Percentiles rank a stretch among this genome's conserved stretches.
phyloP scores from a whole-genome alignment of 1,140 invertebrate species.

The Drosophila ironensis region DNA sequence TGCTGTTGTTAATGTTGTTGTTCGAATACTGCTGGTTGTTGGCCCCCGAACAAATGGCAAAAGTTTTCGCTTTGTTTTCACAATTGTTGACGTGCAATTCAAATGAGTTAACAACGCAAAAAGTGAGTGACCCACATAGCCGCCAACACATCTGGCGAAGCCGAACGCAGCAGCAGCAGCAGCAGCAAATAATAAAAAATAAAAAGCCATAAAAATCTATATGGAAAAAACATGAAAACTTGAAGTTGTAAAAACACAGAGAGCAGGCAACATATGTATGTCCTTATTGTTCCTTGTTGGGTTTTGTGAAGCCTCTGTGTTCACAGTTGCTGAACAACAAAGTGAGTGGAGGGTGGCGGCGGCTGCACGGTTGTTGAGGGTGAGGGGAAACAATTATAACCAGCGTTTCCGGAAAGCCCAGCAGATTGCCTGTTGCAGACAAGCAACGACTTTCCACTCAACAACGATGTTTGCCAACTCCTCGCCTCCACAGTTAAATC shows the following conservation, averaged over 20 bases:
- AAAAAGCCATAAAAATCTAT: constrained; percentile 11
- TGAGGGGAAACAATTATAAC: constrained; percentile 56
- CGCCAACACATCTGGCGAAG: constrained; percentile 40
- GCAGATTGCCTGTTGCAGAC: constrained; percentile 57
- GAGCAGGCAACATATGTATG: constrained; percentile 42
- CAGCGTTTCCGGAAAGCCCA: constrained; percentile 49
- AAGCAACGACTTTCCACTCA: constrained; percentile 10
- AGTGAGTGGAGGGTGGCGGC: constrained; percentile 14
- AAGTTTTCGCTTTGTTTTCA: constrained; percentile 73
- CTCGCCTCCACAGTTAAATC: too few relatives aligned
- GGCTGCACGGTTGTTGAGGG: too few relatives aligned
- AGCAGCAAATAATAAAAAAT: too few relatives aligned
- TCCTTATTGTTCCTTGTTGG: constrained; percentile 34
- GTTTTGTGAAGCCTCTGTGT: too few relatives aligned
- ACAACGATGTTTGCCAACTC: constrained; percentile 14
- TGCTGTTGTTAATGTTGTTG: constrained; percentile 14
- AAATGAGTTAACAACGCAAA: constrained; percentile 73
- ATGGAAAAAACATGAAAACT: constrained; percentile 16
- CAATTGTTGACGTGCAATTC: constrained; percentile 77
- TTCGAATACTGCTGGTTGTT: constrained; percentile 35
- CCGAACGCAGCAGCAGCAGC: too few relatives aligned
- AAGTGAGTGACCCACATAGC: constrained; percentile 72
- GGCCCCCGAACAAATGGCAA: constrained; percentile 62
- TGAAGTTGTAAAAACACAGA: constrained; percentile 37
- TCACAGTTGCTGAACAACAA: constrained; percentile 46